phyloP scores from a whole-genome alignment of 2,888 invertebrate species.

The Junonia oenone region DNA sequence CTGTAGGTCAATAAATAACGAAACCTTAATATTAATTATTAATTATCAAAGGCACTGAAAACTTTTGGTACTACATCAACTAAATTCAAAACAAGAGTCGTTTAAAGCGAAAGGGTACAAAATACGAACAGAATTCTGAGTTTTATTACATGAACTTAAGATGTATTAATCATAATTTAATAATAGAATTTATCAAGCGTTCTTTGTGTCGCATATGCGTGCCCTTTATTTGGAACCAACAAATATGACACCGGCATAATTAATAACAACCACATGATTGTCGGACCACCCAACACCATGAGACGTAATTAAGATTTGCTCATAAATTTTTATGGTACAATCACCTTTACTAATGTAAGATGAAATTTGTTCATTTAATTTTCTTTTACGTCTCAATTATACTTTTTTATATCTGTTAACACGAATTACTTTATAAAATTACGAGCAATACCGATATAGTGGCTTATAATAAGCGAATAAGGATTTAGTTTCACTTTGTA shows the following conservation, averaged over 20 bases:
- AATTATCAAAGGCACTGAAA: neutral
- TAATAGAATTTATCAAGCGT: neutral
- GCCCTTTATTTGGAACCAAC: conserved; percentile 16
- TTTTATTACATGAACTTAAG: conserved; percentile 38
- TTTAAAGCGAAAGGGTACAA: neutral
- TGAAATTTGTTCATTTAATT: neutral
- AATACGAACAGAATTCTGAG: conserved; percentile 16
- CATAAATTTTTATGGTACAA: conserved; percentile 11
- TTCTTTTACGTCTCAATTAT: neutral
- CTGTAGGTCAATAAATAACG: too few relatives aligned
- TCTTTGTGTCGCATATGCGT: conserved; percentile 20
- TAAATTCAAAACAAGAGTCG: conserved; percentile 30
- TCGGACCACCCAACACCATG: conserved; percentile 43
- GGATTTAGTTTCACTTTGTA: too few relatives aligned
- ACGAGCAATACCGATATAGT: too few relatives aligned
- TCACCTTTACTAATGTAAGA: neutral
- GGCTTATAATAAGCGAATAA: too few relatives aligned
- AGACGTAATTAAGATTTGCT: conserved; percentile 13
- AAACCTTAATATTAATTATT: neutral
- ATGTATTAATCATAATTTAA: conserved; percentile 1
- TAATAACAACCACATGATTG: conserved; percentile 42
- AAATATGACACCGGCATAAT: conserved; percentile 38
- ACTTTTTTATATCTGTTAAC: too few relatives aligned
- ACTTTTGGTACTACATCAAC: conserved; percentile 30
- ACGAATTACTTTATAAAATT: too few relatives aligned